These are phyloP conservation scores for Watersipora subatra DNA, from an alignment of 1,140 invertebrate species.

Conservation along the genomic window DNA sequence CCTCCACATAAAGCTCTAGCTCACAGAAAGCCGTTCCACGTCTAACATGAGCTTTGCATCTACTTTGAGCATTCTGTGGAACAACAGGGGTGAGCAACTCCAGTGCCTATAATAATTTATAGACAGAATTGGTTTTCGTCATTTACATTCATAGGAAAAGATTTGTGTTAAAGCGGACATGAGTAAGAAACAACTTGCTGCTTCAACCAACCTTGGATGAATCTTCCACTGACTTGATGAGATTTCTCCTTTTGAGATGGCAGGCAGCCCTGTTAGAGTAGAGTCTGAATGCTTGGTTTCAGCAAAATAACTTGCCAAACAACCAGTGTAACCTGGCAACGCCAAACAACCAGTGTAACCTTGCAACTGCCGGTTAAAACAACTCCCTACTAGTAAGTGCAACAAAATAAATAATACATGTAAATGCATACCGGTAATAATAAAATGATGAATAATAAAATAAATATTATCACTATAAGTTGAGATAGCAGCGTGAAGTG, in stretches of 20 bases:
- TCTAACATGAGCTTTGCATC: slow-evolving; percentile 55
- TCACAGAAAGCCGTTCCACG: slow-evolving; percentile 57
- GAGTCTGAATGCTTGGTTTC: slow-evolving; percentile 46
- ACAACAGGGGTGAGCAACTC: slow-evolving; percentile 58
- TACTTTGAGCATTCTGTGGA: slow-evolving; percentile 52
- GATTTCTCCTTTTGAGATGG: slow-evolving; percentile 59
- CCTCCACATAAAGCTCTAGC: slow-evolving; percentile 55
- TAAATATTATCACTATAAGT: no score
- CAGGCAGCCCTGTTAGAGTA: slow-evolving; percentile 61
- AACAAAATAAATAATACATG: no score
- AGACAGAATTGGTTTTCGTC: background rate
- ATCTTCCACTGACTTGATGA: slow-evolving; percentile 54
- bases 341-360: no score
- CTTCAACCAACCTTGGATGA: slow-evolving; percentile 44
- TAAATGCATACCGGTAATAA: no score
- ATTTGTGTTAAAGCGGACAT: background rate
- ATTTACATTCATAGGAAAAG: background rate
- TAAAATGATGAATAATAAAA: no score
- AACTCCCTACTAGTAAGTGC: no score
- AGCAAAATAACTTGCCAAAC: no score
- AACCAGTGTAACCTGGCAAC: no score
- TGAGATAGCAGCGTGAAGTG: no score
- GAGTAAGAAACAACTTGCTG: background rate
- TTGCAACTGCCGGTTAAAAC: no score
- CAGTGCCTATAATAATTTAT: slow-evolving; percentile 46